Percentiles rank a stretch among this genome's conserved stretches.
phyloP scores from a whole-genome alignment of 2,113 vertebrate genomes.

The Gobius niger region DNA sequence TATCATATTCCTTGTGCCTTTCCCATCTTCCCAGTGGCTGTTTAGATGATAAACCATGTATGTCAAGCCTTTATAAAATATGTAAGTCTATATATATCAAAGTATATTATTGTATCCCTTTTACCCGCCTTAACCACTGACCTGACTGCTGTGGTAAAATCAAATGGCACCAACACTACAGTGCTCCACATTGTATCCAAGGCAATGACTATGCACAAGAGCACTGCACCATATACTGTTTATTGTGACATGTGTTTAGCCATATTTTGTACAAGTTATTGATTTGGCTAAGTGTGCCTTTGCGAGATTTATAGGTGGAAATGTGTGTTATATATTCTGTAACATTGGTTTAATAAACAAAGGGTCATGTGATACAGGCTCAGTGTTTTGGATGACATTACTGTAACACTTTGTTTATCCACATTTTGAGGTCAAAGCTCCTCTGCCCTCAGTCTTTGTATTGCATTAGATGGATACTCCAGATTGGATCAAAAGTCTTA shows the following conservation, averaged over 20 bases:
- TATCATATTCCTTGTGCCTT: conserved; percentile 54
- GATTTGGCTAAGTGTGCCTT: conserved; percentile 66
- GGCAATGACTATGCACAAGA: conserved; percentile 57
- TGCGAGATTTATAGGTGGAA: conserved; percentile 46
- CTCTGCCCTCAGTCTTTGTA: no score
- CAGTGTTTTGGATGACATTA: conserved; percentile 32
- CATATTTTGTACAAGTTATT: conserved; percentile 34
- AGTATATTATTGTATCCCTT: conserved; percentile 26
- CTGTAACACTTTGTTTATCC: background rate
- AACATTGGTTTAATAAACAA: conserved; percentile 56
- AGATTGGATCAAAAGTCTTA: no score
- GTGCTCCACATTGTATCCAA: conserved; percentile 43
- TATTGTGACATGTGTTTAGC: background rate
- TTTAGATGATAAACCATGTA: conserved; percentile 1
- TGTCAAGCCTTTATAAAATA: conserved; percentile 17
- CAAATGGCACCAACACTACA: conserved; percentile 2
- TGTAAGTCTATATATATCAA: conserved; percentile 8
- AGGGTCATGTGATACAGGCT: conserved; percentile 48
- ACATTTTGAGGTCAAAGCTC: no score
- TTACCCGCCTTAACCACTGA: conserved; percentile 56
- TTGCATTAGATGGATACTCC: no score
- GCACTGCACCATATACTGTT: conserved; percentile 29
- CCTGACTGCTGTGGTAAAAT: conserved; percentile 47
- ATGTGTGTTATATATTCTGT: conserved; percentile 53
- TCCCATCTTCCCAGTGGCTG: conserved; percentile 24